Evolutionary conservation across 2,113 vertebrate species (phyloP).

Genomic region (Noturus placidus): DNA sequence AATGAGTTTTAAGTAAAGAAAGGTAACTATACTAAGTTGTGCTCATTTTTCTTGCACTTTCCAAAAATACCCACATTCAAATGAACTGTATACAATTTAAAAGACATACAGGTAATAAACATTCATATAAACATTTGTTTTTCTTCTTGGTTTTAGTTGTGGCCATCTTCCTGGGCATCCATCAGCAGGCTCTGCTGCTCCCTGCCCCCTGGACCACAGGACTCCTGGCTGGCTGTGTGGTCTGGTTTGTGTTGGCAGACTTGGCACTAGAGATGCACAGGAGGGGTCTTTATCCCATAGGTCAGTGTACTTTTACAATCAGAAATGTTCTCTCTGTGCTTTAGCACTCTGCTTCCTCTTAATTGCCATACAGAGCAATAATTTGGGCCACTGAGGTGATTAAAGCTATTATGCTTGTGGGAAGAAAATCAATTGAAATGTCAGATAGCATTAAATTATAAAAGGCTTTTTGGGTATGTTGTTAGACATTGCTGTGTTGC

Average conservation of each 20-base stretch:
- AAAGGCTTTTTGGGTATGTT: constrained; percentile 24
- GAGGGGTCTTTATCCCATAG: constrained; percentile 41
- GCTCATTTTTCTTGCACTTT: neutral
- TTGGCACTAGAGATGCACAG: constrained; percentile 77
- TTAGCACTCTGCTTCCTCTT: neutral
- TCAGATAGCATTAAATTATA: constrained; percentile 47
- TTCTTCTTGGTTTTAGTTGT: constrained; percentile 60
- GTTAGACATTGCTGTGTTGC: constrained; percentile 26
- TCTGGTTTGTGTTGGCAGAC: constrained; percentile 78
- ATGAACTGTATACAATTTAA: neutral
- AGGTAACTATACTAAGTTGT: neutral
- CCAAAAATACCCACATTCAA: neutral
- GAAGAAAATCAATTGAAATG: constrained; percentile 44
- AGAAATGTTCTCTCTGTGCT: neutral
- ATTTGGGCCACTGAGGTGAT: constrained; percentile 31
- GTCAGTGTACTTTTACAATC: constrained; percentile 40
- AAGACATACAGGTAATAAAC: neutral
- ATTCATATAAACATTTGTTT: neutral
- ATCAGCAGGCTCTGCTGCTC: constrained; percentile 78
- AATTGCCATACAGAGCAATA: constrained; percentile 14
- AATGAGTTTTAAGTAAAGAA: neutral
- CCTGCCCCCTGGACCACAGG: constrained; percentile 76
- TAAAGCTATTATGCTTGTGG: neutral
- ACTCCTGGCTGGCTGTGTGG: constrained; percentile 76
- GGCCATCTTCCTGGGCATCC: constrained; percentile 80